Evolutionary conservation across 2,797 vertebrate species (phyloP), one percentile per base, ranked within the genome.

Genomic region (Urosaurus nigricauda): DNA sequence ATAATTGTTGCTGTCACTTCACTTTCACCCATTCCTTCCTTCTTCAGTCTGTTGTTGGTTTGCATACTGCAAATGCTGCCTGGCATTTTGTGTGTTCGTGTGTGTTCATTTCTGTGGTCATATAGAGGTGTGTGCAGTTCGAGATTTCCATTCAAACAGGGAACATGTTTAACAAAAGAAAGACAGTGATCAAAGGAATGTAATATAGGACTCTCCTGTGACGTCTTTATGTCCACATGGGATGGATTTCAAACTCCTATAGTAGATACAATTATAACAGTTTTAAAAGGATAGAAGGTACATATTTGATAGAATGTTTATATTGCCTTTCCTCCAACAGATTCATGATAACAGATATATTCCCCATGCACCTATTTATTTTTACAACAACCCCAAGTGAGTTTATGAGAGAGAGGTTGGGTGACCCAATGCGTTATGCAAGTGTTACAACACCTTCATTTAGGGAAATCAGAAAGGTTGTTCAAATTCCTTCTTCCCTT

Each of bases 1-100:
- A 79, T 51, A 78, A 78, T 78, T 87, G 87, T 89, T 90, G 83
- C n/a, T 80, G 58, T 71, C 78, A 83, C 88, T 84, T 94, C 90
- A 24, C 4, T 47, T 91, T 11, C 26, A 7, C 91, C 90, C 68
- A 13, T 8, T 91, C 90, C 90, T 51, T 37, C 13, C 81, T 74
- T 83, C n/a, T 70, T 47, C 40, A 88, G 43, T 94, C 73, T 89
- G 92, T 32, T 91, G 83, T 80, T 92, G 89, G 84, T 94, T 92
- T 91, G 81, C 89, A 91, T 63, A 74, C 11, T 1, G 32, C 14
- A 82, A 88, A 81, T 73, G 21, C 85, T 68, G 65, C 26, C 11
- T 32, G 32, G 29, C 9, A 68, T 68, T 37, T 19, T 73, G n/a
- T 73, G 70, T 73, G 12, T 71, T 32, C 32, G 11, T 35, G 32